Base-by-base conservation (phyloP, 2,113 vertebrate genomes). In the Thermophis baileyi region DNA sequence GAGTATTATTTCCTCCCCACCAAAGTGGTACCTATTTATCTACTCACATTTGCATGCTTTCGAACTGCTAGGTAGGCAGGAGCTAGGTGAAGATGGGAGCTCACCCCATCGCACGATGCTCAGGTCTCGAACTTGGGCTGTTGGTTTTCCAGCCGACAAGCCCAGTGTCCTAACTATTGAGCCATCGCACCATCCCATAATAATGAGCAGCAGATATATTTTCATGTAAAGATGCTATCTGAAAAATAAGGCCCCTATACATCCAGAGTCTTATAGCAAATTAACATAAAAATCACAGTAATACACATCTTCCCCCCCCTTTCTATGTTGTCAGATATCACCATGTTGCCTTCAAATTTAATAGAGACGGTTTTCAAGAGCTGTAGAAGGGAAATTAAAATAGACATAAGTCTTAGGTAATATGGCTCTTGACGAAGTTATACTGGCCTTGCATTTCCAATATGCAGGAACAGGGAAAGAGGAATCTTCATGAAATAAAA, bases 401-500 rank as follows among this genome's bases (percentile, higher is more conserved):
- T 92, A 92, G 91, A 95, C 5, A 92, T 90, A 91, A 49, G 91
- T 91, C 90, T 93, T 94, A 93, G 97, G 89, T 63, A 87, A 24
- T 95, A 94, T 91, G 87, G 94, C 94, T 97, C 93, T 40, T 2
- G 95, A 94, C 81, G 63, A 93, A 95, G 94, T 85, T 57, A 91
- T 92, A 92, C 90, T 90, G 88, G 46, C 88, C 94, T 93, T 94
- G 88, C 85, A 93, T 92, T 97, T 94, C 94, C 91, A 96, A 94
- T 91, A 95, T 87, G 88, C 92, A 60, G 86, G 93, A 55, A 57
- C 14, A 4, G 30, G 35, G 24, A 93, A 91, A 87, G 89, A 87
- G 92, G 63, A 53, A 93, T 95, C 9, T 24, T 24, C 88, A 95
- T 96, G 94, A 97, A 97, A 95, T 95, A 95, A 97, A 94, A 95